Base-by-base conservation (phyloP, 2,113 vertebrate genomes). In the Toxotes chatareus region DNA sequence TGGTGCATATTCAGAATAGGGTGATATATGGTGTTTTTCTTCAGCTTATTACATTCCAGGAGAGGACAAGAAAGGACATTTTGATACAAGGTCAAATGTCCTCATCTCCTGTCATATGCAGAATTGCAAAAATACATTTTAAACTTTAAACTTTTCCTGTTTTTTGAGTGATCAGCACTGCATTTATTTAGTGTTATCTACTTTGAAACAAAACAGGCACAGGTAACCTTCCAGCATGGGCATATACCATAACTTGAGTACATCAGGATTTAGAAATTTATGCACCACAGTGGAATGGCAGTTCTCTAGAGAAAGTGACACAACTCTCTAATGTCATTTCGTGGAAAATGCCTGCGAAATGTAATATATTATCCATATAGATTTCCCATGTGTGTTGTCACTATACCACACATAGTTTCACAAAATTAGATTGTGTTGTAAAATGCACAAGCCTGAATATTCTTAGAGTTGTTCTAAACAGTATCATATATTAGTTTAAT, bases 391-490 rank as follows among this genome's bases (percentile, higher is more conserved):
- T 53, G 19, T 49, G 4, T 27, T 59, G 65, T 27, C 12, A 23
- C 31, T 65, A 38, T 13, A n/a, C 0, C 16, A 27, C 27, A 27
- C 27, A 27, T 27, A 27, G 27, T 1, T 27, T 27, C 27, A 27
- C 27, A 27, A 27, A 27, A 27, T 27, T 27, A 2, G 2, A 53
- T 57, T 21, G 27, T 70, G 31, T 9, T 77, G 1, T 71, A 42
- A 57, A 42, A 61, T 59, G 49, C 62, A 55, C 44, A 73, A 51
- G 5, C 14, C 46, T 0, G 16, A 51, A 36, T 49, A 13, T 57
- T 19, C 21, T 49, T 8, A 69, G 62, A 70, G 63, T 63, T 32
- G 5, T 56, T 63, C 1, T 10, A 46, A 76, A 68, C 42, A 72
- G n/a, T 78, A n/a, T 47, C 17, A 27, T 27, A 27, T 27, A 27